Evolutionary conservation across 2,888 invertebrate species (phyloP).

Genomic region (Apomyelois bistriatella): DNA sequence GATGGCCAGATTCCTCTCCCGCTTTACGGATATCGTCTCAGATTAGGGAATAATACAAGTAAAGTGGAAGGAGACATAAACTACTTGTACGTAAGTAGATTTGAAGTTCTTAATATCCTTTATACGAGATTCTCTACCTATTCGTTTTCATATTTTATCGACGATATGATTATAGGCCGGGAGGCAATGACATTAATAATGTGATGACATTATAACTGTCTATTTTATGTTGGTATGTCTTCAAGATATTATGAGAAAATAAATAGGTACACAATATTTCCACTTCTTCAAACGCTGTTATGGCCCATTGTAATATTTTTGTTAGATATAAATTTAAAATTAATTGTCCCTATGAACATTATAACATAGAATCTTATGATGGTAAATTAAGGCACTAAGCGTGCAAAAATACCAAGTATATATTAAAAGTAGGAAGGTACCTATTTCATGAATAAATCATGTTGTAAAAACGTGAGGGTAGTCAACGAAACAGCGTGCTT

Average conservation of each 20-base stretch:
- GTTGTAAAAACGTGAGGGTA: background rate
- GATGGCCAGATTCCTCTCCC: too few relatives aligned
- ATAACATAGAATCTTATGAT: too few relatives aligned
- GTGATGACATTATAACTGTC: background rate
- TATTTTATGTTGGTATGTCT: background rate
- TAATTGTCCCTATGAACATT: too few relatives aligned
- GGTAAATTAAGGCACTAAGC: too few relatives aligned
- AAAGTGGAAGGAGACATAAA: too few relatives aligned
- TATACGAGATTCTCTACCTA: too few relatives aligned
- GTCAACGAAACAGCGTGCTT: background rate
- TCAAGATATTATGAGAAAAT: constrained; percentile 1
- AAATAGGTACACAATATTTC: background rate
- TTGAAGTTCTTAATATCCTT: too few relatives aligned
- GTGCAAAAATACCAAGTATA: background rate
- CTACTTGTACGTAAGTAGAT: too few relatives aligned
- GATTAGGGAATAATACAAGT: too few relatives aligned
- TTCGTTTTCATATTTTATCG: too few relatives aligned
- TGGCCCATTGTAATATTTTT: background rate
- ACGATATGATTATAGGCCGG: background rate
- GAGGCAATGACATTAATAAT: background rate
- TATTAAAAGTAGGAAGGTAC: background rate
- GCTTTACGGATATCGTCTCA: too few relatives aligned
- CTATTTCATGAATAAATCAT: background rate
- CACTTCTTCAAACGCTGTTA: background rate
- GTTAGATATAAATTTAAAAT: too few relatives aligned